Percentiles rank a stretch among this genome's conserved stretches.
phyloP scores from a whole-genome alignment of 2,113 vertebrate species.

The Solenodon paradoxus region DNA sequence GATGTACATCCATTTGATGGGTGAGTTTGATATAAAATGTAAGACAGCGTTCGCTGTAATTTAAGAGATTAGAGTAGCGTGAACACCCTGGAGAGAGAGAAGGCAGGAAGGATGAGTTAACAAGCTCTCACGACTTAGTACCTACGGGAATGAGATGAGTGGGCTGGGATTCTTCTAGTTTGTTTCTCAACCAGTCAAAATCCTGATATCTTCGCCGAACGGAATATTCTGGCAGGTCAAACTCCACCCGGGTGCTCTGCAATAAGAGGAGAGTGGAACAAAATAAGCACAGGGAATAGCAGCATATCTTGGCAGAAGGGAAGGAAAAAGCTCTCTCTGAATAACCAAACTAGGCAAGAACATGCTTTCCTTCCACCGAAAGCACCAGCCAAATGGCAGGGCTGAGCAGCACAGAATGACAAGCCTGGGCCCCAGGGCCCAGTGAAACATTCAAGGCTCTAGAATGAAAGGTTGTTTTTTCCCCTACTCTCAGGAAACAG shows the following conservation, averaged over 20 bases:
- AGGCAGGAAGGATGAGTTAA: background rate
- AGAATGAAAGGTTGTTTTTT: background rate
- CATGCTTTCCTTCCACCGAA: background rate
- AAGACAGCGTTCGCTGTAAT: background rate
- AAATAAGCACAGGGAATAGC: background rate
- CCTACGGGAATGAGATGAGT: conserved; percentile 98
- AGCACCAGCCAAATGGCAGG: background rate
- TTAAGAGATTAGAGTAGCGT: background rate
- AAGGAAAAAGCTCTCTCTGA: conserved; percentile 24
- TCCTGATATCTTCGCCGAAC: conserved; percentile 97
- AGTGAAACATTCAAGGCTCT: background rate
- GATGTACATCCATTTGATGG: background rate
- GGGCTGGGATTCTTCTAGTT: conserved; percentile 96
- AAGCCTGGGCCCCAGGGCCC: background rate
- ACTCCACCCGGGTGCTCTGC: conserved; percentile 94
- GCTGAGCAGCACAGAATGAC: background rate
- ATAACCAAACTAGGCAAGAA: background rate
- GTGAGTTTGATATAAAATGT: background rate
- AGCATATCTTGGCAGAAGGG: background rate
- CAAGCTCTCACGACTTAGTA: conserved; percentile 77
- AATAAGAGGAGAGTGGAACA: conserved; percentile 45
- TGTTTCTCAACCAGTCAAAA: conserved; percentile 96
- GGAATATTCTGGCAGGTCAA: conserved; percentile 96
- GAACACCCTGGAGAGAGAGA: background rate
- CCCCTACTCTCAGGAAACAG: background rate